phyloP scores from a whole-genome alignment of 37 sponge, comb jelly and placozoan genomes.

The Mnemiopsis leidyi region DNA sequence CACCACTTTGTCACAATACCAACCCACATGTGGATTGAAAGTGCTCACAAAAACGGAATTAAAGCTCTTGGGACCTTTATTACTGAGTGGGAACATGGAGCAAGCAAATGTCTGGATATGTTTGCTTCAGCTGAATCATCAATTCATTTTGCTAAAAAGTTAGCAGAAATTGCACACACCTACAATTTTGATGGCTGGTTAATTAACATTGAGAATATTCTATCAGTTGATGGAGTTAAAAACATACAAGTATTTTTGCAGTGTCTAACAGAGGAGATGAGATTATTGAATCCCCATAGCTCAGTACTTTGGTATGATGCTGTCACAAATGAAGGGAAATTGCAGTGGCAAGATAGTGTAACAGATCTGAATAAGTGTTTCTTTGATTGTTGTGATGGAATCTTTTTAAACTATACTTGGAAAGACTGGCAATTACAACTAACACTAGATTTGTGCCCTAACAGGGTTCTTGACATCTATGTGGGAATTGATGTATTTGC shows the following conservation, averaged over 20 bases:
- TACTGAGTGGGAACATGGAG: constrained; percentile 91
- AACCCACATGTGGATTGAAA: constrained; percentile 90
- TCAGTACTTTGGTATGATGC: constrained; percentile 98
- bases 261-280: constrained; percentile 75
- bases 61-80: constrained; percentile 86
- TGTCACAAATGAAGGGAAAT: constrained; percentile 80
- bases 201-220: constrained; percentile 92
- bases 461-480: constrained; percentile 77
- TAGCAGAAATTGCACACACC: constrained; percentile 78
- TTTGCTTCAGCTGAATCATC: constrained; percentile 68
- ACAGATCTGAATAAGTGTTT: constrained; percentile 83
- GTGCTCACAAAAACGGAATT: constrained; percentile 86
- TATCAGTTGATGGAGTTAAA: constrained; percentile 71
- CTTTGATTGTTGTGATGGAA: constrained; percentile 94
- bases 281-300: constrained; percentile 71
- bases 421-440: constrained; percentile 67
- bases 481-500: constrained; percentile 98
- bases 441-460: constrained; percentile 67
- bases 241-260: constrained; percentile 72
- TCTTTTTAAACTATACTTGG: constrained; percentile 98
- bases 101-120: constrained; percentile 71
- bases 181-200: constrained; percentile 98
- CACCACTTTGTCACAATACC: constrained; percentile 94
- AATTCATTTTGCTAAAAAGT: constrained; percentile 71
- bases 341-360: constrained; percentile 92